These are phyloP conservation scores for Enteromius mattozi DNA, from an alignment of 2,797 vertebrate species.

Conservation along the genomic window DNA sequence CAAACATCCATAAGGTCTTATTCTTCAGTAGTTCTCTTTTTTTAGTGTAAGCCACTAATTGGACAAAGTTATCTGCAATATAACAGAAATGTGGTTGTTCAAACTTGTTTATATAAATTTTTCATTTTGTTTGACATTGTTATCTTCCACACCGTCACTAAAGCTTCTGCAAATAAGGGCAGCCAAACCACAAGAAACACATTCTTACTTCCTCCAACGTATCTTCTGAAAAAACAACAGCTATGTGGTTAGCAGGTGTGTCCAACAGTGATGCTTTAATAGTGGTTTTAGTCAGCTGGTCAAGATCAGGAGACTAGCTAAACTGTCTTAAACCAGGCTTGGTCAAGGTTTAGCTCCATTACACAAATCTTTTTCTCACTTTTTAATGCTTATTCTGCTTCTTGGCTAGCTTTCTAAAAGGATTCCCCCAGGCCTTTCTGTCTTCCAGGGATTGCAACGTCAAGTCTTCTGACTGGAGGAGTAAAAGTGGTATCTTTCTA, in stretches of 20 bases:
- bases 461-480: neutral
- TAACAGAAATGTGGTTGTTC: neutral
- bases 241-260: neutral
- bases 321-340: constrained; percentile 3
- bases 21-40: neutral
- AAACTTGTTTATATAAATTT: neutral
- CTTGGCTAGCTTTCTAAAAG: constrained; percentile 20
- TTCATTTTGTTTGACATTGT: neutral
- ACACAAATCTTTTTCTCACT: neutral
- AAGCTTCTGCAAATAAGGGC: neutral
- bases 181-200: constrained; percentile 15
- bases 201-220: constrained; percentile 2
- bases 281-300: neutral
- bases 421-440: constrained; percentile 8
- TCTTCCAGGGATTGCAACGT: neutral
- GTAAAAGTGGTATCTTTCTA: neutral
- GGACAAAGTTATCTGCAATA: neutral
- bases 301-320: neutral
- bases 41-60: neutral
- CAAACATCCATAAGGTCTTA: neutral
- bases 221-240: neutral
- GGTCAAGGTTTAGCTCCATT: constrained; percentile 4
- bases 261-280: neutral
- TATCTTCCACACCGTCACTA: neutral
- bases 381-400: constrained; percentile 8